A percentile compares a stretch with the other conserved stretches of the same genome.
Evolutionary conservation across 2,888 invertebrate genomes (phyloP).

Genomic region (Blastobasis adustella): DNA sequence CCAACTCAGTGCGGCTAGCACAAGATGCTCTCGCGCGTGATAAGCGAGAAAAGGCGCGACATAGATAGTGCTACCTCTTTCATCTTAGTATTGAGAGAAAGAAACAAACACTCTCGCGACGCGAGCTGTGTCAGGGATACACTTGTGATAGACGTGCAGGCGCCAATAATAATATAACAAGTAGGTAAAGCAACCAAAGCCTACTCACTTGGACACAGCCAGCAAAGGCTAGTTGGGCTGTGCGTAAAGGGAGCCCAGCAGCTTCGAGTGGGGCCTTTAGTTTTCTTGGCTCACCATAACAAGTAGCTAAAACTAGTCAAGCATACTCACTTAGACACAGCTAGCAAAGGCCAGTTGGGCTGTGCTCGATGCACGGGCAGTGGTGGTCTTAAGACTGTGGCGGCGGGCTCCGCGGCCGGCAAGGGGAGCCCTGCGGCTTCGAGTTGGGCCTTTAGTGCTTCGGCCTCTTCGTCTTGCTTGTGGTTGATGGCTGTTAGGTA

Average conservation of each 20-base stretch:
- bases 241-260: conserved; percentile 79
- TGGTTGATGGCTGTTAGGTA: conserved; percentile 97
- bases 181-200: too few species aligned
- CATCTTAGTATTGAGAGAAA: too few species aligned
- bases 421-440: conserved; percentile 76
- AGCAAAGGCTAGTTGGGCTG: conserved; percentile 98
- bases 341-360: conserved; percentile 97
- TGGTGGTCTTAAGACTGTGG: conserved; percentile 88
- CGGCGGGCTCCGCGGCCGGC: conserved; percentile 84
- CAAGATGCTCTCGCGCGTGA: too few species aligned
- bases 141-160: too few species aligned
- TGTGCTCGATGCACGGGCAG: conserved; percentile 93
- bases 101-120: too few species aligned
- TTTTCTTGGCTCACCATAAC: neutral
- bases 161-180: too few species aligned
- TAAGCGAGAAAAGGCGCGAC: too few species aligned
- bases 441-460: conserved; percentile 78
- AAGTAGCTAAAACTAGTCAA: neutral
- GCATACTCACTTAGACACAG: conserved; percentile 81
- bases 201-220: conserved; percentile 83
- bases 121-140: too few species aligned
- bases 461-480: conserved; percentile 87
- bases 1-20: too few species aligned
- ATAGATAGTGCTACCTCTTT: too few species aligned
- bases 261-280: conserved; percentile 80